Conservation (phyloP, 1,140 invertebrate species). For the Archivesica marissinica region DNA sequence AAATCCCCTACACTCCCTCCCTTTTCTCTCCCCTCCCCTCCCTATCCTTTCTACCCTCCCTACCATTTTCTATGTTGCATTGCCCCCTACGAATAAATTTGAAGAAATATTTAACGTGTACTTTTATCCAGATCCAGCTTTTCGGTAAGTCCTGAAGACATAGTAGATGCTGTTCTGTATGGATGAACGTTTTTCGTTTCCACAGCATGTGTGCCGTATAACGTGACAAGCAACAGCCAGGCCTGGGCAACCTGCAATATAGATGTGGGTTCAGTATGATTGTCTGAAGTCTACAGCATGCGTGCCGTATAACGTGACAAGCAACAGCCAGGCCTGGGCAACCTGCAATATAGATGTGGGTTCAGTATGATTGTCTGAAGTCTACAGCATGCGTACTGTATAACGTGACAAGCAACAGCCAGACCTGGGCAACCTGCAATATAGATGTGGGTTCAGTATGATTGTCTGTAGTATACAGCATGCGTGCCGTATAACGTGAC, state of each 20-base stretch:
- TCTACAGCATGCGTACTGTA: slow-evolving; percentile 55
- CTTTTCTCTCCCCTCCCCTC: background rate
- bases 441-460: no score
- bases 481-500: no score
- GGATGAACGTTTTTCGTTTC: slow-evolving; percentile 21
- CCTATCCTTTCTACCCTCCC: background rate
- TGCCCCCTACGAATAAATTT: background rate
- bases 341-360: no score
- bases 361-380: no score
- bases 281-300: slow-evolving; percentile 23
- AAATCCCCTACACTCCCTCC: no score
- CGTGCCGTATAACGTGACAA: slow-evolving; percentile 73
- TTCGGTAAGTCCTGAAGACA: slow-evolving; percentile 43
- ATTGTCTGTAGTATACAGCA: no score
- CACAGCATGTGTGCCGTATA: slow-evolving; percentile 58
- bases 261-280: no score
- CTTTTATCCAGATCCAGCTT: slow-evolving; percentile 66
- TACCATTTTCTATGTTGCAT: background rate
- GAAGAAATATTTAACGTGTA: no score
- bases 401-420: slow-evolving; percentile 82
- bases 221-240: slow-evolving; percentile 83
- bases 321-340: slow-evolving; percentile 83
- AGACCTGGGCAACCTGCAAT: slow-evolving; percentile 86
- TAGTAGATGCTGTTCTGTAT: slow-evolving; percentile 4
- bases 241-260: slow-evolving; percentile 86